phyloP scores from a whole-genome alignment of 30 jellyfish, hydroid and myxozoan genomes.

The Morbakka virulenta region DNA sequence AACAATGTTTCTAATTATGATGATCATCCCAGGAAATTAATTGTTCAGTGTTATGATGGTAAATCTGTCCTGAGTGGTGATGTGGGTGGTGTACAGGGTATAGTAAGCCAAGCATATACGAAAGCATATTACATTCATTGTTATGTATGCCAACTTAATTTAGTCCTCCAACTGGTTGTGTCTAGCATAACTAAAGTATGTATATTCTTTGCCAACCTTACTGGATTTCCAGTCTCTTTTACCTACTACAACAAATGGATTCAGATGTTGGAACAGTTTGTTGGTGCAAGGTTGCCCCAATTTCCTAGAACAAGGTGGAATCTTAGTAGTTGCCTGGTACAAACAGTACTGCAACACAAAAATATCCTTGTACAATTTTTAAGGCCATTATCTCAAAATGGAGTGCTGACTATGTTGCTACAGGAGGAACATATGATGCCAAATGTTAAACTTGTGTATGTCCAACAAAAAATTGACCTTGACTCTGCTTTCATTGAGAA shows the following conservation, averaged over 20 bases:
- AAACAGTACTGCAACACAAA: conserved; percentile 1
- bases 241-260: too few species aligned
- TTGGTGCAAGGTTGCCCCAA: too few species aligned
- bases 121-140: conserved; percentile 46
- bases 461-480: too few species aligned
- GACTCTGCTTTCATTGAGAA: too few species aligned
- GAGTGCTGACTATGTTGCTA: too few species aligned
- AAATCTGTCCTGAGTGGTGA: conserved; percentile 38
- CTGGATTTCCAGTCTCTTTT: too few species aligned
- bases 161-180: conserved; percentile 28
- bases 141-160: conserved; percentile 49
- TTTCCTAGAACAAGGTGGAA: conserved; percentile 43
- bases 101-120: conserved; percentile 16
- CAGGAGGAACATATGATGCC: too few species aligned
- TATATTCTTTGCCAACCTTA: too few species aligned
- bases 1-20: conserved; percentile 10
- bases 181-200: too few species aligned
- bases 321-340: too few species aligned
- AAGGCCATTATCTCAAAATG: not conserved
- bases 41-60: conserved; percentile 56
- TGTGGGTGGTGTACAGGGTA: conserved; percentile 28
- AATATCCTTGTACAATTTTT: conserved; percentile 13
- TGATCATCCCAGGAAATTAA: not conserved
- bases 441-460: too few species aligned
- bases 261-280: too few species aligned